A percentile compares a stretch with the other conserved stretches of the same genome.
Conservation (phyloP, 2,113 vertebrate genomes). For the Spea bombifrons region DNA sequence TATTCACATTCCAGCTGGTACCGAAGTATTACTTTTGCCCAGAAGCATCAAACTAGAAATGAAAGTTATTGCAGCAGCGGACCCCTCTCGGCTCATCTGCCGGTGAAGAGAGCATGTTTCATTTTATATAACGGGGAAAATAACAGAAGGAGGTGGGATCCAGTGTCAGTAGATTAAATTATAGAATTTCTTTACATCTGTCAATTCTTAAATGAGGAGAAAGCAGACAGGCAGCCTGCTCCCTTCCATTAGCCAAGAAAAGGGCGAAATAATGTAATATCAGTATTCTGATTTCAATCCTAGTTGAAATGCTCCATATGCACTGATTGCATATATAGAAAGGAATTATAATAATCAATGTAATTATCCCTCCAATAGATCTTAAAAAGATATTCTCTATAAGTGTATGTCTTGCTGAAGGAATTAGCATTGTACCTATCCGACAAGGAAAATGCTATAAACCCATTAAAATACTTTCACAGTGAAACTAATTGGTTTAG, state of each 20-base stretch:
- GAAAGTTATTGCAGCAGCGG: conserved; percentile 14
- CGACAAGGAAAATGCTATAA: too few relatives aligned
- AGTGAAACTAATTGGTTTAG: too few relatives aligned
- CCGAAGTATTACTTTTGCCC: conserved; percentile 4
- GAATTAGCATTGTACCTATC: too few relatives aligned
- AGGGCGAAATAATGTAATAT: background rate
- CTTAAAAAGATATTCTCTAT: too few relatives aligned
- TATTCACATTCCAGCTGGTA: background rate
- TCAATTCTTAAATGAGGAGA: conserved; percentile 11
- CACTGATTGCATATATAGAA: too few relatives aligned
- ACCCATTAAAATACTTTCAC: too few relatives aligned
- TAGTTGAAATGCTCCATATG: too few relatives aligned
- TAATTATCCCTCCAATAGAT: too few relatives aligned
- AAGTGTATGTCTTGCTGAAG: too few relatives aligned
- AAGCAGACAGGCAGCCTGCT: conserved; percentile 1
- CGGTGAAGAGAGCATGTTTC: background rate
- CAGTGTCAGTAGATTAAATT: conserved; percentile 18
- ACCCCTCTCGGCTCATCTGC: background rate
- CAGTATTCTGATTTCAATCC: background rate
- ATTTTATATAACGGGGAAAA: background rate
- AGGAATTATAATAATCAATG: too few relatives aligned
- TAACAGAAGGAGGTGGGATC: conserved; percentile 12
- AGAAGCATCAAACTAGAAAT: conserved; percentile 9
- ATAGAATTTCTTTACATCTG: conserved; percentile 29
- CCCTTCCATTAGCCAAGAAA: conserved; percentile 11